phyloP scores from a whole-genome alignment of 2,113 vertebrate genomes.

The Thunnus thynnus region DNA sequence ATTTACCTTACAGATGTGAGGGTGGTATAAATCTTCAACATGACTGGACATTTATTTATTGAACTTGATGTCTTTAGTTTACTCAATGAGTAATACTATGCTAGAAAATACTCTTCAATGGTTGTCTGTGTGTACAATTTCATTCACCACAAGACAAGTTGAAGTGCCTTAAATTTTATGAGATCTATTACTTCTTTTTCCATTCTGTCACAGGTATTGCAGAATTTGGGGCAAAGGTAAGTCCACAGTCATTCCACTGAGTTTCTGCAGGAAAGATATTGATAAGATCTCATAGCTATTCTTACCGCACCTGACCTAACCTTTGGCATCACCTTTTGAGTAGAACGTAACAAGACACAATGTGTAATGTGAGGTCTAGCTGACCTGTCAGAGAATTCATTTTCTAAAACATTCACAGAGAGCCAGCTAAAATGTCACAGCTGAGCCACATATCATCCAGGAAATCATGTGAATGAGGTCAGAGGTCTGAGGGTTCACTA shows the following conservation, averaged over 20 bases:
- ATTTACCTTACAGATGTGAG: not conserved
- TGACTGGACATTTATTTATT: slow-evolving; percentile 29
- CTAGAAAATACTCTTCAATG: not conserved
- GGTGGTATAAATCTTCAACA: slow-evolving; percentile 7
- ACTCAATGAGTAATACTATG: not conserved
- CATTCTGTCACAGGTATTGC: not conserved
- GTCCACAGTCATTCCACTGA: not conserved
- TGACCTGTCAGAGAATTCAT: slow-evolving; percentile 52
- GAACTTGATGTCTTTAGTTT: not conserved
- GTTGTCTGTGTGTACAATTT: not conserved
- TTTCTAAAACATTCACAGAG: slow-evolving; percentile 25
- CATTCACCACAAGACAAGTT: slow-evolving; percentile 7
- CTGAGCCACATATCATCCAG: slow-evolving; percentile 29
- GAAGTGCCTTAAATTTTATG: not conserved
- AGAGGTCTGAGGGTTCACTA: slow-evolving; percentile 36
- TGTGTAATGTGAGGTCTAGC: slow-evolving; percentile 55
- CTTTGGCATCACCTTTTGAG: slow-evolving; percentile 47
- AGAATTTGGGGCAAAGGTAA: slow-evolving; percentile 2
- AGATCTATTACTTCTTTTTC: not conserved
- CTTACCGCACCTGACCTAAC: slow-evolving; percentile 45
- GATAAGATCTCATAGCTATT: slow-evolving; percentile 33
- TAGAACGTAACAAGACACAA: slow-evolving; percentile 64
- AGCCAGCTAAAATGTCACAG: slow-evolving; percentile 62
- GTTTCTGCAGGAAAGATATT: slow-evolving; percentile 24
- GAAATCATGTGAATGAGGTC: slow-evolving; percentile 49